Evolutionary conservation across 2,888 invertebrate species (phyloP), one percentile per base, ranked within the genome.

Genomic region (Lochmaea crataegi): DNA sequence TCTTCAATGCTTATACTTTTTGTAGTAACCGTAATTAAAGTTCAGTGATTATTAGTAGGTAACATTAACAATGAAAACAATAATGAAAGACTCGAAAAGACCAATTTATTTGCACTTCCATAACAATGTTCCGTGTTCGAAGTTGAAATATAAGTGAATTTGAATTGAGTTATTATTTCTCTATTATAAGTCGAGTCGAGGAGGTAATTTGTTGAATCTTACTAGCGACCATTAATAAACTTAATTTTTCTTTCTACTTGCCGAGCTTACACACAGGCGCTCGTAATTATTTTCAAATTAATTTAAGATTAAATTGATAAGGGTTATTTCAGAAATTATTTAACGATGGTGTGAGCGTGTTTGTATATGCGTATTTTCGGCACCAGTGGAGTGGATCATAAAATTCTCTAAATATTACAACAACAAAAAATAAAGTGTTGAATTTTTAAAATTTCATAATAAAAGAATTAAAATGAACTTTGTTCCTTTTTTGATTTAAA

Each of bases 131-230:
- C 80, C 82, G 82, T 83, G 82, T 72, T 38, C 76, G 66, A 32
- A 63, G 48, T 74, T 78, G 74, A 71, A 78, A 79, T 80, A 60
- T 79, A 78, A 80, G 80, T 79, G 79, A 76, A 80, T 80, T 79
- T 78, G 81, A 81, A 82, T 79, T 80, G 79, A 77, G 80, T 82
- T 80, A 82, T 81, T 82, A 83, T 80, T 81, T 81, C 74, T 75
- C 78, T 81, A 80, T 81, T 81, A 82, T 68, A 70, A 69, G 38
- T 65, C 32, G 48, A 70, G 68, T 41, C 38, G 60, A 73, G 67
- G 67, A 69, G 64, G 69, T 38, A 57, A 70, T 70, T 70, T 70
- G 56, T 70, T 56, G 56, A 18, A 64, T 70, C 56, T 57, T 45
- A 12, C 42, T 11, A 69, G 41, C 53, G 16, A 26, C 26, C 64